Percentiles rank a stretch among this genome's conserved stretches.
These are phyloP conservation scores for Brachynemurus nebulosus DNA, from an alignment of 2,888 invertebrate species.

Conservation along the genomic window DNA sequence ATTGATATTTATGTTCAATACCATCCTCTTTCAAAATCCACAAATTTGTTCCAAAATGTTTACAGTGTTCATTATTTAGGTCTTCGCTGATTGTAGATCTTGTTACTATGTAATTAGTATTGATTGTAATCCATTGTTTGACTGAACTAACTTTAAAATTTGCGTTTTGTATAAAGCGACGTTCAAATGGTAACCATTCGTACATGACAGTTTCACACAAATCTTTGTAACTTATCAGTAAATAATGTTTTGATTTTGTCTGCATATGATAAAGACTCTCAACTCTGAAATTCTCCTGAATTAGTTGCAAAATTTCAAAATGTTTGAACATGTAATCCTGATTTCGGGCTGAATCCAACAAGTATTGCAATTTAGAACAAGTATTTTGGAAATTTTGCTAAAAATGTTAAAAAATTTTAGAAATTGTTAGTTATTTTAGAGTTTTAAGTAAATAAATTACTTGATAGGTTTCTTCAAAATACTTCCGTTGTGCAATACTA, in stretches of 20 bases:
- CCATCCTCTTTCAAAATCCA: conserved; percentile 22
- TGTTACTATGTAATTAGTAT: conserved; percentile 21
- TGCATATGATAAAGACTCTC: conserved; percentile 24
- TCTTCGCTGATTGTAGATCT: background rate
- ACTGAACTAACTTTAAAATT: conserved; percentile 18
- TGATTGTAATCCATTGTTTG: conserved; percentile 30
- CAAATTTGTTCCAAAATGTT: conserved; percentile 16
- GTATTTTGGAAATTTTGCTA: conserved; percentile 25
- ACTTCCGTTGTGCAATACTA: background rate
- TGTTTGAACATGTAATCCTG: conserved; percentile 35
- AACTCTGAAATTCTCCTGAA: conserved; percentile 24
- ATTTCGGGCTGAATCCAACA: conserved; percentile 24
- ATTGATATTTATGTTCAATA: conserved; percentile 21
- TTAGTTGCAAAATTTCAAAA: conserved; percentile 31
- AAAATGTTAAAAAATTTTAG: conserved; percentile 16
- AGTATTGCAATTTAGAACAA: conserved; percentile 25
- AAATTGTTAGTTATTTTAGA: background rate
- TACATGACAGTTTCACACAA: conserved; percentile 33
- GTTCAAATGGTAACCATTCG: conserved; percentile 24
- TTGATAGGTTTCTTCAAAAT: background rate
- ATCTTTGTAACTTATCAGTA: conserved; percentile 29
- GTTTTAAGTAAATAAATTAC: background rate
- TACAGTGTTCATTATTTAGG: background rate
- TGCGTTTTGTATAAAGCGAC: background rate
- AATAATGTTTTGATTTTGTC: conserved; percentile 24